phyloP scores from a whole-genome alignment of 92 coral and sea anemone species.

The Epizoanthus rinbou region DNA sequence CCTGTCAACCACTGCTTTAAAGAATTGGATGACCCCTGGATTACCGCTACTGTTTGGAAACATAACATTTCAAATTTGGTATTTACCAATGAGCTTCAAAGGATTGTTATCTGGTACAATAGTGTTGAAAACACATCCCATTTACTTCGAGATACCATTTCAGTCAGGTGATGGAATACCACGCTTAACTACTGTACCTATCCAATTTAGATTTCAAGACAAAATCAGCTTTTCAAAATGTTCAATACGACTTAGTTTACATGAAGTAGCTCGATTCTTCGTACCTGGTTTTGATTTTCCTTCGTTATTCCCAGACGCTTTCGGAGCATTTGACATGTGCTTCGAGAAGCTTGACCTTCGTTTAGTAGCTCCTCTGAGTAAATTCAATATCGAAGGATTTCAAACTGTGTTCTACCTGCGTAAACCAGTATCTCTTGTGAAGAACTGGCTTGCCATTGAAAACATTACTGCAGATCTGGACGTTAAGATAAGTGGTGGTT shows the following conservation, averaged over 20 bases:
- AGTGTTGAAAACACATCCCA: constrained; percentile 15
- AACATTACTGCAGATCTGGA: constrained; percentile 46
- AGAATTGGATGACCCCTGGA: constrained; percentile 44
- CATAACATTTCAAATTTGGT: constrained; percentile 51
- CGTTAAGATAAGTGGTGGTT: not conserved
- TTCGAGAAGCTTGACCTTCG: constrained; percentile 45
- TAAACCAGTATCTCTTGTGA: constrained; percentile 24
- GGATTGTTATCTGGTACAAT: constrained; percentile 44
- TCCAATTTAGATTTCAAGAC: constrained; percentile 15
- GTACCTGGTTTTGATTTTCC: constrained; percentile 53
- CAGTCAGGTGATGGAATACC: not conserved
- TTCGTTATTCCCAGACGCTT: constrained; percentile 46
- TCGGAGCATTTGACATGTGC: constrained; percentile 39
- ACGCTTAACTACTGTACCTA: not conserved
- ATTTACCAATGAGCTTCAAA: constrained; percentile 17
- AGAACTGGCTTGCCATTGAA: constrained; percentile 52
- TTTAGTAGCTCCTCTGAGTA: constrained; percentile 45
- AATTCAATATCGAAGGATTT: constrained; percentile 42
- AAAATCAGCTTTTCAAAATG: constrained; percentile 42
- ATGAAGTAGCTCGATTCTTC: constrained; percentile 33
- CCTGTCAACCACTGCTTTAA: constrained; percentile 48
- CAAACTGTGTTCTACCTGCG: constrained; percentile 17
- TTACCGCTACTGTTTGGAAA: constrained; percentile 49
- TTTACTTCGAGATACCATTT: constrained; percentile 55
- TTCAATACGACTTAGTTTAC: constrained; percentile 16